These are phyloP conservation scores for Erebia palarica DNA, from an alignment of 2,888 invertebrate genomes.

Conservation along the genomic window DNA sequence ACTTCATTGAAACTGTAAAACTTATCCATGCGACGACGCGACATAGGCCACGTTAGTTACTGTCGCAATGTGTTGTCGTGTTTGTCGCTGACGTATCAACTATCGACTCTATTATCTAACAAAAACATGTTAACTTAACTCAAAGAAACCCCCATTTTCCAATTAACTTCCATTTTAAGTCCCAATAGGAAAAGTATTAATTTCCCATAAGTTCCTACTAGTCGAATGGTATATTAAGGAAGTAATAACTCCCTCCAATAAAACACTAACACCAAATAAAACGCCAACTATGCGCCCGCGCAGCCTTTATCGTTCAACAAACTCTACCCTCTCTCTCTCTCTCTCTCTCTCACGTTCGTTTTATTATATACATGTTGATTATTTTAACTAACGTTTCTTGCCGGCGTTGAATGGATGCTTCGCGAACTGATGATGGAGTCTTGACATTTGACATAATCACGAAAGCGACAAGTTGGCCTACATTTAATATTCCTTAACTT, in stretches of 20 bases:
- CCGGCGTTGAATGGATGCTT: no score
- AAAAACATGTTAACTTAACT: no score
- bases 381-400: not conserved
- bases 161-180: slow-evolving; percentile 21
- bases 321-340: slow-evolving; percentile 35
- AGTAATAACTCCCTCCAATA: slow-evolving; percentile 65
- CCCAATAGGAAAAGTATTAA: slow-evolving; percentile 12
- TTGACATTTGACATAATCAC: no score
- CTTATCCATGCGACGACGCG: no score
- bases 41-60: no score
- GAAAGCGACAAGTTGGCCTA: no score
- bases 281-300: slow-evolving; percentile 56
- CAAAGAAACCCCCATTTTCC: slow-evolving; percentile 7
- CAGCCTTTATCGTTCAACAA: slow-evolving; percentile 68
- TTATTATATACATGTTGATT: not conserved
- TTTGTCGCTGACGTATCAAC: no score
- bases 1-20: no score
- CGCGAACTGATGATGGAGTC: no score
- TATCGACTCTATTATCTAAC: no score
- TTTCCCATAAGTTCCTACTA: slow-evolving; percentile 33
- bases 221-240: slow-evolving; percentile 47
- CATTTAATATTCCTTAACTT: no score
- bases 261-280: slow-evolving; percentile 51
- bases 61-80: no score
- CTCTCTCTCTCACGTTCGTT: not conserved